Evolutionary conservation across 2,797 vertebrate genomes (phyloP), one percentile per base, ranked within the genome.

Genomic region (Squalus acanthias): DNA sequence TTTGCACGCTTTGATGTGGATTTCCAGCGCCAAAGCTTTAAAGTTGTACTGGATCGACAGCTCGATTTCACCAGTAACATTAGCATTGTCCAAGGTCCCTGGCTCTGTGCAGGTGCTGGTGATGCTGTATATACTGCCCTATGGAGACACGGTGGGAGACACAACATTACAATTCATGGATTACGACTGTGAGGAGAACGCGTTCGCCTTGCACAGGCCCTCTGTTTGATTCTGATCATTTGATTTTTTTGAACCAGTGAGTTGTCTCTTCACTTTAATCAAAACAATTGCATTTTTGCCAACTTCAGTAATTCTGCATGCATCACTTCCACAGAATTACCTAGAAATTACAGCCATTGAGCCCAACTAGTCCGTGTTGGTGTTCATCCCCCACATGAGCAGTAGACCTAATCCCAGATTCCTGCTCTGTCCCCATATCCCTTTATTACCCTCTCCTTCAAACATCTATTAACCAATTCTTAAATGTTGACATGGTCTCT

Each of bases 61-160:
- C 96, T 99, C 98, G 97, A 99, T 98, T 97, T 99, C 98, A 96
- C 99, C 99, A 0, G 98, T 97, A 96, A 99, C 88, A 0, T 97
- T 92, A 92, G 97, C 97, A 0, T 96, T 98, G 97, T 97, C 98
- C 74, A 98, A 98, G 93, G 97, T 97, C 53, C 98, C 97, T 57
- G 97, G 97, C 95, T 98, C 99, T 0, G 98, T 98, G 96, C 97
- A 98, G 85, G 97, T 97, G 97, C 98, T 99, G 97, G 97, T 98
- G 96, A 97, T 97, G 72, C 99, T 99, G 95, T 91, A 97, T 96
- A 97, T 96, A 95, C 98, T 98, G 96, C 98, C 98, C 98, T 98
- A 96, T 88, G 97, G 96, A 96, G 72, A 91, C 96, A 96, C 93
- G 97, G 60, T 60, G 96, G 0, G 96, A 96, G 60, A 91, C 87